These are phyloP conservation scores for Aphaenogaster ashmeadi DNA, from an alignment of 1,140 invertebrate species.

Conservation along the genomic window DNA sequence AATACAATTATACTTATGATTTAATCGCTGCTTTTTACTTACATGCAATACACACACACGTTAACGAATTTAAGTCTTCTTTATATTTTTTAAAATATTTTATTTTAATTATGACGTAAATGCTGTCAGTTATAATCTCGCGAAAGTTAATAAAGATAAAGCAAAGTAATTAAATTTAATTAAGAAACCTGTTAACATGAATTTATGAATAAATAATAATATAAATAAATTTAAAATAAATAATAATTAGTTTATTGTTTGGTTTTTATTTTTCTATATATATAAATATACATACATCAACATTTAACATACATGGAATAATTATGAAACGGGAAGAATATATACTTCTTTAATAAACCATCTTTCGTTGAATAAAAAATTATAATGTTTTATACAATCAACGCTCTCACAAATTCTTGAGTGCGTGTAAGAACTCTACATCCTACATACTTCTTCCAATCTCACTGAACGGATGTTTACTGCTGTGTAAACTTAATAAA, in stretches of 20 bases:
- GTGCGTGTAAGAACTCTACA: neutral
- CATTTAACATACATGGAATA: neutral
- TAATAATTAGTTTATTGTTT: no score
- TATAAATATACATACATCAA: neutral
- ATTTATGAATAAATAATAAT: neutral
- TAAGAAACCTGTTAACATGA: neutral
- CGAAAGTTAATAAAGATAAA: neutral
- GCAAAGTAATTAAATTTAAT: neutral
- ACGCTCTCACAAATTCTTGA: neutral
- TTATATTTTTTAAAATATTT: neutral
- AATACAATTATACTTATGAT: neutral
- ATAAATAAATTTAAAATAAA: slow-evolving; percentile 4
- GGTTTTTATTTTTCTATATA: neutral
- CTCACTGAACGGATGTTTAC: slow-evolving; percentile 70
- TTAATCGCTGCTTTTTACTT: neutral
- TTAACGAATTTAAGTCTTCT: neutral
- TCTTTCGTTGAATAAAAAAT: neutral
- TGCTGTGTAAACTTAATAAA: slow-evolving; percentile 79
- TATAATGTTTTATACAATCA: neutral
- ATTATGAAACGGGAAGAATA: neutral
- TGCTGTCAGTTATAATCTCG: neutral
- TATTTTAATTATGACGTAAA: neutral
- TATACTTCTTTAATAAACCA: neutral
- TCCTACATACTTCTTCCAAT: slow-evolving; percentile 56
- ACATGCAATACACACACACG: neutral